Percentiles rank a stretch among this genome's conserved stretches.
Evolutionary conservation across 2,113 vertebrate genomes (phyloP).

Genomic region (Percopsis transmontana): DNA sequence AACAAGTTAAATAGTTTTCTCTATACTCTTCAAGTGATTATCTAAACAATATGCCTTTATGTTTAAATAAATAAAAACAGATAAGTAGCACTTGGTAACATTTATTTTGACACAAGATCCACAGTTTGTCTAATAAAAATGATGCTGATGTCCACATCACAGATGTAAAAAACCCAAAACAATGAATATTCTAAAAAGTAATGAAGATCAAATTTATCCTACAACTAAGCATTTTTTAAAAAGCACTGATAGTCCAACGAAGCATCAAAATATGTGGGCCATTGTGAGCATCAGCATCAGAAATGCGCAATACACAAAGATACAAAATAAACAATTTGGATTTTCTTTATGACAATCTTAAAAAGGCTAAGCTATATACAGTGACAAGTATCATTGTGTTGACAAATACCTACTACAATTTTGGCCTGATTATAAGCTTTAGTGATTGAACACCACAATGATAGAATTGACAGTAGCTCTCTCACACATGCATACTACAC

Average conservation of each 20-base stretch:
- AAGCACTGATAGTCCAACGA: slow-evolving; percentile 39
- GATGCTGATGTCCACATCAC: slow-evolving; percentile 32
- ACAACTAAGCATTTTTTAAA: slow-evolving; percentile 23
- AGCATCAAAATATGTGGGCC: slow-evolving; percentile 18
- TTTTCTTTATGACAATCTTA: slow-evolving; percentile 40
- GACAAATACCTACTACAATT: slow-evolving; percentile 60
- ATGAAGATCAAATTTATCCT: slow-evolving; percentile 9
- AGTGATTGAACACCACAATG: slow-evolving; percentile 54
- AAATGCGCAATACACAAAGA: slow-evolving; percentile 47
- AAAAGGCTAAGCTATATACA: slow-evolving; percentile 49
- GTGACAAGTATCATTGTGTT: slow-evolving; percentile 44
- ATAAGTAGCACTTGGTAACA: slow-evolving; percentile 35
- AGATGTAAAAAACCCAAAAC: slow-evolving; percentile 7
- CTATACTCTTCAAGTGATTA: not conserved
- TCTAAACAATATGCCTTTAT: not conserved
- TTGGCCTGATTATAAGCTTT: slow-evolving; percentile 64
- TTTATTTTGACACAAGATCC: slow-evolving; percentile 76
- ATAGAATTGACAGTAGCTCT: slow-evolving; percentile 44
- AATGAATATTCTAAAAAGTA: slow-evolving; percentile 23
- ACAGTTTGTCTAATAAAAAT: slow-evolving; percentile 59
- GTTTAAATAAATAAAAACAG: slow-evolving; percentile 16
- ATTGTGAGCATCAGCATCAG: slow-evolving; percentile 42
- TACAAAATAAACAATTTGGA: slow-evolving; percentile 48
- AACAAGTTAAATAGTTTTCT: not conserved
- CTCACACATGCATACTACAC: slow-evolving; percentile 64